Conservation (phyloP, 2,113 vertebrate genomes). For the Circaetus gallicus region DNA sequence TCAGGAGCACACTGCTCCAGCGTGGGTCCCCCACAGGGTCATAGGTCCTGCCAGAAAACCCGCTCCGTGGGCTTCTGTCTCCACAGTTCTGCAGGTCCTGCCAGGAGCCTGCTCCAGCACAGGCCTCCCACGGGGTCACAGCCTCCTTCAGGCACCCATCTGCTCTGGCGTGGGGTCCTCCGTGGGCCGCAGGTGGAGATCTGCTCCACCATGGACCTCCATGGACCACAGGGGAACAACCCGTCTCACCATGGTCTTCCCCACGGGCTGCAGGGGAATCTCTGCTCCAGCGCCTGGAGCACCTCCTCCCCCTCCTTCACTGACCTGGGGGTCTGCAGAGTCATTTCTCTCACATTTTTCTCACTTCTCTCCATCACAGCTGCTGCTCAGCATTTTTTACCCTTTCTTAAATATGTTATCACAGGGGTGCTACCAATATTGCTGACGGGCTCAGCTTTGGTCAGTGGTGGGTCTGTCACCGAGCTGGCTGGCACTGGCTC, state of each 20-base stretch:
- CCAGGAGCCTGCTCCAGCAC: background rate
- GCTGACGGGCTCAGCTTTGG: background rate
- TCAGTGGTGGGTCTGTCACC: background rate
- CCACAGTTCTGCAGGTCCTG: background rate
- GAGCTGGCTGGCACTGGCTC: background rate
- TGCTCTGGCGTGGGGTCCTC: background rate
- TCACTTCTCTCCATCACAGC: background rate
- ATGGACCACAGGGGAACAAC: background rate
- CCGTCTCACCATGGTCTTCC: background rate
- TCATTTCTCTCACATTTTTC: background rate
- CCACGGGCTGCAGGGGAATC: background rate
- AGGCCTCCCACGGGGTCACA: too few relatives aligned
- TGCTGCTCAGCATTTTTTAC: background rate
- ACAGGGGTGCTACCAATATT: background rate
- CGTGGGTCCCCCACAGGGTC: rapidly evolving
- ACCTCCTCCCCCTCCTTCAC: background rate
- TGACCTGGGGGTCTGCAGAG: background rate
- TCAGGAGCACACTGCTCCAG: background rate
- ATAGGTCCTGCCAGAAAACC: background rate
- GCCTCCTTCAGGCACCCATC: too few relatives aligned
- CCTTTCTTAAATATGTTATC: background rate
- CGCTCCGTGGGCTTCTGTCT: background rate
- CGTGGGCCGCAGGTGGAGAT: background rate
- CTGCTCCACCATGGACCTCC: too few relatives aligned
- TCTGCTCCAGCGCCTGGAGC: rapidly evolving